Evolutionary conservation across 2,113 vertebrate genomes (phyloP).

Genomic region (Triplophysa tibetana): DNA sequence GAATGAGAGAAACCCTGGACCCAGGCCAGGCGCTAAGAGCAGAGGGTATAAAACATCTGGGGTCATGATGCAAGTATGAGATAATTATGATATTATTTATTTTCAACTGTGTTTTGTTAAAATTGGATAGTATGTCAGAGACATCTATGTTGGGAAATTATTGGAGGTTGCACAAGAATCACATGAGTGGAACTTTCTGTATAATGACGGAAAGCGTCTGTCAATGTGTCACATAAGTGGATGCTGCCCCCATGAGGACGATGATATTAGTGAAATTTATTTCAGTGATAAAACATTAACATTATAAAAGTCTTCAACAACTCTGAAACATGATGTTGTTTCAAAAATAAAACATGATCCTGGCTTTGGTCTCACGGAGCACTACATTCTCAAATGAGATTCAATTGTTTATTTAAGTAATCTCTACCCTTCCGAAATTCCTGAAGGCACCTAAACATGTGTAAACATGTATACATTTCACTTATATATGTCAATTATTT

Average conservation of each 20-base stretch:
- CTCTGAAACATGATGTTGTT: too few species aligned
- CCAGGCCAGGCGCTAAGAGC: slow-evolving; percentile 16
- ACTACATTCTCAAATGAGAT: too few species aligned
- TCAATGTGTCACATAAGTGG: neutral
- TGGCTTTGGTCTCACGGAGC: too few species aligned
- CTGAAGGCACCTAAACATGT: too few species aligned
- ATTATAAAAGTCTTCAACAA: too few species aligned
- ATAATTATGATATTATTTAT: slow-evolving; percentile 19
- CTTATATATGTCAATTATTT: too few species aligned
- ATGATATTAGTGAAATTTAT: neutral
- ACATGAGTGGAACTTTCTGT: neutral
- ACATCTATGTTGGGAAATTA: neutral
- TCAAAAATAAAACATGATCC: too few species aligned
- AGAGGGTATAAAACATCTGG: neutral
- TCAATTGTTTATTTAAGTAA: too few species aligned
- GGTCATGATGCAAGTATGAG: slow-evolving; percentile 13
- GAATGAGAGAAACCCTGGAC: slow-evolving; percentile 36
- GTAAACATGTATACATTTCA: too few species aligned
- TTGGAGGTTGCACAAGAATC: neutral
- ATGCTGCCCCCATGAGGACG: slow-evolving; percentile 45
- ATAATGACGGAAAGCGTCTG: neutral
- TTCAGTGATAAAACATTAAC: too few species aligned
- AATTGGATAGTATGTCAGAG: neutral
- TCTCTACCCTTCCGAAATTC: too few species aligned
- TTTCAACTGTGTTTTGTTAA: neutral